These are phyloP conservation scores for Macrotus californicus DNA, from an alignment of 2,113 vertebrate species.

Conservation along the genomic window DNA sequence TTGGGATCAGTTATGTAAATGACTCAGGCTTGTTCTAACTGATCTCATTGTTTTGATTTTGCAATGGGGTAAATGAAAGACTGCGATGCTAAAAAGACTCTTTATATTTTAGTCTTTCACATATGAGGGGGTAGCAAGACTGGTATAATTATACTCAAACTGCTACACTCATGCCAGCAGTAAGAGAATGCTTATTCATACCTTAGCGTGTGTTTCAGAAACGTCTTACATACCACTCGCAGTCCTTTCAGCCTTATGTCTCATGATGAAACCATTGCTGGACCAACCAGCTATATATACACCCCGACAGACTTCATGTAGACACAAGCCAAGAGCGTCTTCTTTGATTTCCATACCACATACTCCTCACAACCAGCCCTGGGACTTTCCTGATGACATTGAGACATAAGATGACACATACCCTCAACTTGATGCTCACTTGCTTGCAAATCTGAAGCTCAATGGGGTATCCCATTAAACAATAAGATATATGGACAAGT, in stretches of 20 bases:
- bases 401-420: not conserved
- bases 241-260: not conserved
- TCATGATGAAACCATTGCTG: not conserved
- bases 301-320: not conserved
- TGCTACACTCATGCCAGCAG: not conserved
- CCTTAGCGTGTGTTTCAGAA: too few species aligned
- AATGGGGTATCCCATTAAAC: not conserved
- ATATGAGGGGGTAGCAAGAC: not conserved
- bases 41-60: not conserved
- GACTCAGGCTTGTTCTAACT: not conserved
- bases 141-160: not conserved
- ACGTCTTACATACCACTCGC: not conserved
- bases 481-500: not conserved
- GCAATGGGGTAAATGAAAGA: not conserved
- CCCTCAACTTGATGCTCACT: accelerated
- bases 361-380: accelerated
- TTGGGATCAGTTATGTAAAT: not conserved
- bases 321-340: not conserved
- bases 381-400: not conserved
- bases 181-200: not conserved
- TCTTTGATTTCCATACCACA: not conserved
- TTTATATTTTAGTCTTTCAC: not conserved
- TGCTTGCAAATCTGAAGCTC: not conserved
- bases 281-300: not conserved
- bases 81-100: not conserved